phyloP scores from a whole-genome alignment of 2,113 vertebrate genomes.

The Mustelus asterias region DNA sequence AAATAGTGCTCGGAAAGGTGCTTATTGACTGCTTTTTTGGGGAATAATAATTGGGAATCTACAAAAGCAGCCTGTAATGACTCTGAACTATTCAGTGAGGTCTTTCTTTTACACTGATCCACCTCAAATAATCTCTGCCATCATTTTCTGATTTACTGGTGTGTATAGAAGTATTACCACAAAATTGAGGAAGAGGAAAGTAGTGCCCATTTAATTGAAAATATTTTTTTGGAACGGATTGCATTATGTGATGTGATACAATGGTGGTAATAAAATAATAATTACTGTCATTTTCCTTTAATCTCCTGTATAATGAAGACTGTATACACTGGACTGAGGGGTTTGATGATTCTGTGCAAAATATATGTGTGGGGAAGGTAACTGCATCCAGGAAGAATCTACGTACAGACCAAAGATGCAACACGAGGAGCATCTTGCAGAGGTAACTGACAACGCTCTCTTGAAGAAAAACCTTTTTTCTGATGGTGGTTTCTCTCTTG shows the following conservation, averaged over 20 bases:
- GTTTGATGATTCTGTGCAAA: neutral
- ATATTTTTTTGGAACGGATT: neutral
- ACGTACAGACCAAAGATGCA: too few species aligned
- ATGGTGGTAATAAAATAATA: neutral
- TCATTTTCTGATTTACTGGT: neutral
- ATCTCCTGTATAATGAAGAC: neutral
- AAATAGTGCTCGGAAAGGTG: neutral
- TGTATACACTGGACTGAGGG: neutral
- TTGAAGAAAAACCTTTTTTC: neutral
- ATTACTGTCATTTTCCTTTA: neutral
- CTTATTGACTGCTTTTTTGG: neutral
- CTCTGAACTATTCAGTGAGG: neutral
- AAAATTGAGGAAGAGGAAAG: neutral
- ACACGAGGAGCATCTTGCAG: neutral
- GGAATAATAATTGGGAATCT: neutral
- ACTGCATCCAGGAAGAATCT: neutral
- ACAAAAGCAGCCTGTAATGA: neutral
- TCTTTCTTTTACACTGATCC: neutral
- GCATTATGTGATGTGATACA: neutral
- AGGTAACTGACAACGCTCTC: neutral
- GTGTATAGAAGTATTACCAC: neutral
- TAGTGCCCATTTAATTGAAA: neutral
- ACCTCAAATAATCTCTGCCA: neutral
- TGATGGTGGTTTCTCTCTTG: neutral
- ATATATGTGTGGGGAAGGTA: neutral